Evolutionary conservation across 1,140 invertebrate genomes (phyloP), one percentile per base, ranked within the genome.

Genomic region (Pararge aegeria): DNA sequence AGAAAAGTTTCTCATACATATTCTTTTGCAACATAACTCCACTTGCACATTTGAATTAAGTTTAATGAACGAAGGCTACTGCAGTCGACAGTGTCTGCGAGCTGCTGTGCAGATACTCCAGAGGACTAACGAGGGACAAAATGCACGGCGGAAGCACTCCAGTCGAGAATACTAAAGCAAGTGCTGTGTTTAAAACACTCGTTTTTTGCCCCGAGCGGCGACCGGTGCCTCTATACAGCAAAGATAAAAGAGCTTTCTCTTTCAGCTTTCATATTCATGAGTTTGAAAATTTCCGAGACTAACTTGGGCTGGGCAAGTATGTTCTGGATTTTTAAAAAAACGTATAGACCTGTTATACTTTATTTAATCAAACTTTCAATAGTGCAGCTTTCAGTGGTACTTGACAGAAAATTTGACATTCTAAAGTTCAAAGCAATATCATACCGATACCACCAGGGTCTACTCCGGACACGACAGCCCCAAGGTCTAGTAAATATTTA

Each of bases 81-180:
- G 13, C 0, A 9, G 27, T 5, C 5, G 27, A 9, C 27, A 27
- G 27, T 27, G 27, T 4, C 27, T 34, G 10, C 30, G 7, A 7
- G 30, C 30, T 12, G 7, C 30, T 27, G 10, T 27, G 27, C 27
- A 27, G 27, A n/a, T 9, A 34, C 48, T 15, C 15, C 27, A 38
- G 34, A 38, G 37, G 38, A 53, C 50, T 53, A 53, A 53, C 50
- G 50, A 53, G 50, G 30, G 9, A 38, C 50, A 20, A 40, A 53
- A 20, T 5, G 19, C 30, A n/a, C 10, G 29, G 5, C 38, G 18
- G 50, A 38, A 15, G 20, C 34, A 21, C 34, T 40, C n/a, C 50
- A 53, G 50, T 24, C 16, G 34, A 7, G 34, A 51, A 37, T 51
- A 37, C 29, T 51, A 30, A 37, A 37, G 30, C 16, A 20, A 51